Evolutionary conservation across 2,797 vertebrate genomes (phyloP).

Genomic region (Hybognathus amarus): DNA sequence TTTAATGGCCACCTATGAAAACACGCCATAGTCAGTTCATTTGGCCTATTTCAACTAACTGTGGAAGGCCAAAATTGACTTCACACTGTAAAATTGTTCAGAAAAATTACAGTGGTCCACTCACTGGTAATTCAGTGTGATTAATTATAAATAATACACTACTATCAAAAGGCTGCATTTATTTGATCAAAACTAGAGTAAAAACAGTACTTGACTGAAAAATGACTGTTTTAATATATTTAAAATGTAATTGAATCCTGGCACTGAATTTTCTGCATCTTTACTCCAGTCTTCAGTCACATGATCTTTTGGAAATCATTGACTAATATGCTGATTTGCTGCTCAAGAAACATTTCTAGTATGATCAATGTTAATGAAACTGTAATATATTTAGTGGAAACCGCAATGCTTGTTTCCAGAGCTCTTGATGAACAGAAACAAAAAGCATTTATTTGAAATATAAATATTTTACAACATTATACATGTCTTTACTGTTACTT

Average conservation of each 20-base stretch:
- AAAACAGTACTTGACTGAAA: no score
- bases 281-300: not conserved
- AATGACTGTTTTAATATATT: not conserved
- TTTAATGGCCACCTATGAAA: conserved; percentile 92
- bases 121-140: not conserved
- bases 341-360: not conserved
- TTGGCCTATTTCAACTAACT: not conserved
- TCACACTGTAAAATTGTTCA: not conserved
- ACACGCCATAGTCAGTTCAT: not conserved
- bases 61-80: not conserved
- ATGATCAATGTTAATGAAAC: not conserved
- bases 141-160: not conserved
- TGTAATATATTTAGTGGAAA: not conserved
- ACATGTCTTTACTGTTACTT: not conserved
- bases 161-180: not conserved
- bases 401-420: not conserved
- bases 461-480: not conserved
- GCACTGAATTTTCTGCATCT: not conserved
- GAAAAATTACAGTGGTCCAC: not conserved
- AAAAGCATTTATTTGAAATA: not conserved
- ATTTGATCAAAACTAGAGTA: not conserved
- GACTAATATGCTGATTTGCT: not conserved
- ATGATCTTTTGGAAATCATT: not conserved
- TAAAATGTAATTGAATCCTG: not conserved
- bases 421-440: not conserved